phyloP scores from a whole-genome alignment of 2,888 invertebrate species.

The Acheta domesticus region DNA sequence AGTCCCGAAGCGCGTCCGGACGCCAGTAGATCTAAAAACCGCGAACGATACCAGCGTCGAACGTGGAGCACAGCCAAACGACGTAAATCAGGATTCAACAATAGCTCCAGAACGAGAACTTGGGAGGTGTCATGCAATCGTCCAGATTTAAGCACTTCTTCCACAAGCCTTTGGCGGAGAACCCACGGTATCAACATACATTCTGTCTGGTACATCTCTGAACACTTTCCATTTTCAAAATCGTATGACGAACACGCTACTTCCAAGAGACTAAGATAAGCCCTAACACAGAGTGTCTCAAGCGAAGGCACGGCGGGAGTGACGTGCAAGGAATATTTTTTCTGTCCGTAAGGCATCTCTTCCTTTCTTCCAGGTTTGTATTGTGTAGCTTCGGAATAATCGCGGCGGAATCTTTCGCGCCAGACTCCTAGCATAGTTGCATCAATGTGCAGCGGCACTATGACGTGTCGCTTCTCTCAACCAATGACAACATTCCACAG shows the following conservation, averaged over 20 bases:
- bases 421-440: too few species aligned
- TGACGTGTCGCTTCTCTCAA: neutral
- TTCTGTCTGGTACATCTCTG: slow-evolving; percentile 24
- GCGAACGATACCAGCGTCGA: slow-evolving; percentile 34
- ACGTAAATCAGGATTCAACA: slow-evolving; percentile 35
- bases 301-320: slow-evolving; percentile 19
- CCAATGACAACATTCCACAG: neutral
- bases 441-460: neutral
- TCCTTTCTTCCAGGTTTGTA: too few species aligned
- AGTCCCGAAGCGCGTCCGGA: slow-evolving; percentile 35
- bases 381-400: too few species aligned
- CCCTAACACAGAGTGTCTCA: slow-evolving; percentile 30
- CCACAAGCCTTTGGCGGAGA: slow-evolving; percentile 35
- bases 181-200: slow-evolving; percentile 33
- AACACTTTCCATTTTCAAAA: slow-evolving; percentile 19
- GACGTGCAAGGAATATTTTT: too few species aligned
- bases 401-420: too few species aligned
- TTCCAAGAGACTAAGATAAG: slow-evolving; percentile 31
- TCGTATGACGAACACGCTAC: slow-evolving; percentile 26
- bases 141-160: slow-evolving; percentile 33
- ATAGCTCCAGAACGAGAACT: slow-evolving; percentile 33
- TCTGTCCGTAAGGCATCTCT: too few species aligned
- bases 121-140: slow-evolving; percentile 36
- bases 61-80: slow-evolving; percentile 35
- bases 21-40: slow-evolving; percentile 33